Conservation (phyloP, 2,113 vertebrate species). For the Neodontobutis hainanensis region DNA sequence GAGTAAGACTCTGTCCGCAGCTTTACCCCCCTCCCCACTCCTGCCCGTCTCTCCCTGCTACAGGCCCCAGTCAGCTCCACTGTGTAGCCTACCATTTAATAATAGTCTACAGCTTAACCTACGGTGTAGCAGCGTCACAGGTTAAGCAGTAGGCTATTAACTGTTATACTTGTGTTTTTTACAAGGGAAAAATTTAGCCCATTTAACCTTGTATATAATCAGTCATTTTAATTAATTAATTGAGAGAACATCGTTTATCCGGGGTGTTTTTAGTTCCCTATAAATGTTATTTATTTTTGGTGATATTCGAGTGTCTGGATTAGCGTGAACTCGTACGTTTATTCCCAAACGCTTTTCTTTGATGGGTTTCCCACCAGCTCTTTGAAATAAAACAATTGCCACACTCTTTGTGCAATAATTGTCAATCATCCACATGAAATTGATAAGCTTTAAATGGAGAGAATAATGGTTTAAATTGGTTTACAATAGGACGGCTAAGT, state of each 20-base stretch:
- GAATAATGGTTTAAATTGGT: constrained; percentile 68
- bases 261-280: no score
- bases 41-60: neutral
- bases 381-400: constrained; percentile 73
- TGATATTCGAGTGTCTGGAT: neutral
- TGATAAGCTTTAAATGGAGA: constrained; percentile 76
- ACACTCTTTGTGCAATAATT: constrained; percentile 77
- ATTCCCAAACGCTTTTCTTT: constrained; percentile 55
- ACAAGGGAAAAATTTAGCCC: no score
- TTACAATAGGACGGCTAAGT: constrained; percentile 71
- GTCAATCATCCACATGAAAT: constrained; percentile 77
- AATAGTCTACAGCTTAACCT: no score
- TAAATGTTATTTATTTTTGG: neutral
- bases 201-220: no score
- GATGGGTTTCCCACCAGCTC: constrained; percentile 65
- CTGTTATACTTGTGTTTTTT: no score
- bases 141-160: no score
- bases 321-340: constrained; percentile 43
- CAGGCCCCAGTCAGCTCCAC: neutral
- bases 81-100: no score
- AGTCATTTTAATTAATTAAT: no score
- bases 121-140: neutral
- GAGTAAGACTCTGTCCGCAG: constrained; percentile 19
- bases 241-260: no score
- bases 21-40: constrained; percentile 20